These are phyloP conservation scores for Parthenolecanium corni DNA, from an alignment of 2,888 invertebrate species.

Conservation along the genomic window DNA sequence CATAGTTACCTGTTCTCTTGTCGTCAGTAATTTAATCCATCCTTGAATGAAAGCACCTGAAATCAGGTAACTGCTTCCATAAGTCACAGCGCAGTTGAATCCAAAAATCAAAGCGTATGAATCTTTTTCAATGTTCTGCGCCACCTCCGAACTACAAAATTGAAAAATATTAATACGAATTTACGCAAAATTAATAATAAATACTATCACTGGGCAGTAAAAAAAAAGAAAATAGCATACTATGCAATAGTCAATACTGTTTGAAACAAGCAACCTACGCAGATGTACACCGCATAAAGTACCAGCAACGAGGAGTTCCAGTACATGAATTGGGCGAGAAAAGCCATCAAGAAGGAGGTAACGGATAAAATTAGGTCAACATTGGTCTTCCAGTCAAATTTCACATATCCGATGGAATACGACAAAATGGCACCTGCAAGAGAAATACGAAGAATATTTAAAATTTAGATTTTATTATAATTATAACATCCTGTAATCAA, in stretches of 20 bases:
- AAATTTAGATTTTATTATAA: no score
- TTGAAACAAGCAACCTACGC: conserved; percentile 65
- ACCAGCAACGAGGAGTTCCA: conserved; percentile 49
- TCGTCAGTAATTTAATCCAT: neutral
- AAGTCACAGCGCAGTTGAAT: conserved; percentile 25
- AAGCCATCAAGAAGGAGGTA: conserved; percentile 36
- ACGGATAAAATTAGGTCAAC: conserved; percentile 30
- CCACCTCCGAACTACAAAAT: conserved; percentile 64
- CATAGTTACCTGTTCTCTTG: conserved; percentile 23
- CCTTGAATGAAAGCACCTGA: no score
- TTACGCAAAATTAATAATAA: neutral
- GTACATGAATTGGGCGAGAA: conserved; percentile 44
- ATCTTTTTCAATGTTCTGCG: conserved; percentile 56
- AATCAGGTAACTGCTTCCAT: neutral
- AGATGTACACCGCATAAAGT: conserved; percentile 62
- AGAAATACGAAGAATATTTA: conserved; percentile 8
- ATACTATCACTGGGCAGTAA: no score
- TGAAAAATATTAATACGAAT: no score
- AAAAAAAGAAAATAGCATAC: conserved; percentile 39
- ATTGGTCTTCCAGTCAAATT: conserved; percentile 30
- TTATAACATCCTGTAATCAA: no score
- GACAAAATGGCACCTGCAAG: conserved; percentile 31
- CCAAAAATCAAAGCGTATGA: conserved; percentile 30
- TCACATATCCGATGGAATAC: conserved; percentile 28
- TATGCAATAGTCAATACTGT: conserved; percentile 65